Conservation (phyloP, 2,888 invertebrate genomes). For the Petrolisthes cinctipes region DNA sequence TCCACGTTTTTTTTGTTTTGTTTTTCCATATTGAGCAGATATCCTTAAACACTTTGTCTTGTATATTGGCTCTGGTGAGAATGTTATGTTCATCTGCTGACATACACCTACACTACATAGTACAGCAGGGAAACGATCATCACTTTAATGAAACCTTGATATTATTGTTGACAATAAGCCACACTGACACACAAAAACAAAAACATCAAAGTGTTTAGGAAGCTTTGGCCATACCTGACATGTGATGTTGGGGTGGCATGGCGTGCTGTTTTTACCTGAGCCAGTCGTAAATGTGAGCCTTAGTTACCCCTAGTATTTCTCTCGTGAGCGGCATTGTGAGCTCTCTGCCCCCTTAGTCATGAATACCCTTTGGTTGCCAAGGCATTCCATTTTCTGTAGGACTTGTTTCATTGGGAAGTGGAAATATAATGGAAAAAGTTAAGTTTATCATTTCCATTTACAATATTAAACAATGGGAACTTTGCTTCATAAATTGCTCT, state of each 20-base stretch:
- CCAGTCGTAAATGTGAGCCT: neutral
- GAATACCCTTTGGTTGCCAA: constrained; percentile 23
- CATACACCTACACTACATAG: too few species aligned
- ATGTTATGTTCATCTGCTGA: too few species aligned
- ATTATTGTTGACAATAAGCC: neutral
- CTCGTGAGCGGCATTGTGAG: neutral
- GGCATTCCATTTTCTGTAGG: constrained; percentile 35
- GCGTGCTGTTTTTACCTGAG: neutral
- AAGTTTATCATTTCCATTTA: neutral
- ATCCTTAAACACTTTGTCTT: neutral
- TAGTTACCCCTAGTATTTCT: neutral
- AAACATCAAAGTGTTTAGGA: neutral
- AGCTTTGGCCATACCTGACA: neutral
- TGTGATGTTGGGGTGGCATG: neutral
- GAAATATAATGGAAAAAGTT: neutral
- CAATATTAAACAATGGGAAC: neutral
- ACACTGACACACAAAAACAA: neutral
- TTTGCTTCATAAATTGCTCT: neutral
- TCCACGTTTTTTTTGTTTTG: constrained; percentile 14
- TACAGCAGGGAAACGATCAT: too few species aligned
- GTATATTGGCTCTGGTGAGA: too few species aligned
- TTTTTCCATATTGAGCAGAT: neutral
- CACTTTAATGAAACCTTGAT: too few species aligned
- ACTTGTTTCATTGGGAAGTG: constrained; percentile 17
- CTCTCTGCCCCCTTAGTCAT: neutral